Conservation (phyloP, 2,113 vertebrate species). For the Glareola pratincola region DNA sequence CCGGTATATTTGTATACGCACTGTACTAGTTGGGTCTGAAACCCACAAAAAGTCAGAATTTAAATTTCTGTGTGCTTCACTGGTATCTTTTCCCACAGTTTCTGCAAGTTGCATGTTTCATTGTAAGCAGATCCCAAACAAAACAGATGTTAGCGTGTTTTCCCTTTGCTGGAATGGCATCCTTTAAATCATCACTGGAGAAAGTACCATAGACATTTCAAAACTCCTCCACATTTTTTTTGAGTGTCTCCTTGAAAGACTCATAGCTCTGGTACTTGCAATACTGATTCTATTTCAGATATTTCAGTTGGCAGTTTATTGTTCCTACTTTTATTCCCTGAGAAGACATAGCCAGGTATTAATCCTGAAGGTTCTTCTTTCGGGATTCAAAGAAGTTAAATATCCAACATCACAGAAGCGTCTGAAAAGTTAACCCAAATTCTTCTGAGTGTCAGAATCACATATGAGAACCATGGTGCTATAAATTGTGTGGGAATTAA, state of each 20-base stretch:
- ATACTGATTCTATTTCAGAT: constrained; percentile 11
- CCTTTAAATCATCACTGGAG: neutral
- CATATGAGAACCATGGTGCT: neutral
- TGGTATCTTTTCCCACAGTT: neutral
- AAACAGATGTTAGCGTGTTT: neutral
- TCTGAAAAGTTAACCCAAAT: neutral
- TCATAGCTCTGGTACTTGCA: neutral
- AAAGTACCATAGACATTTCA: neutral
- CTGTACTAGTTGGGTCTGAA: neutral
- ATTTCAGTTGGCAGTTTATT: neutral
- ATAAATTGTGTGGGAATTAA: constrained; percentile 60
- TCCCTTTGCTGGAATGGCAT: neutral
- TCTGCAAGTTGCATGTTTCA: neutral
- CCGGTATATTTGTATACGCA: neutral
- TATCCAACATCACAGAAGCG: neutral
- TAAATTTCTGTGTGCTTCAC: neutral
- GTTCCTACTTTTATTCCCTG: neutral
- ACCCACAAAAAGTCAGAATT: neutral
- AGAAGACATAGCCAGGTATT: neutral
- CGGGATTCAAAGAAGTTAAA: neutral
- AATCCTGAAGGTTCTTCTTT: neutral
- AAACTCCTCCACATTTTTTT: neutral
- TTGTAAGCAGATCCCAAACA: neutral
- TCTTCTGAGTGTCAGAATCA: neutral
- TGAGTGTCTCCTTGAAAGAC: neutral